A percentile compares a stretch with the other conserved stretches of the same genome.
phyloP scores from a whole-genome alignment of 2,888 invertebrate species.

The Papilio gigon region DNA sequence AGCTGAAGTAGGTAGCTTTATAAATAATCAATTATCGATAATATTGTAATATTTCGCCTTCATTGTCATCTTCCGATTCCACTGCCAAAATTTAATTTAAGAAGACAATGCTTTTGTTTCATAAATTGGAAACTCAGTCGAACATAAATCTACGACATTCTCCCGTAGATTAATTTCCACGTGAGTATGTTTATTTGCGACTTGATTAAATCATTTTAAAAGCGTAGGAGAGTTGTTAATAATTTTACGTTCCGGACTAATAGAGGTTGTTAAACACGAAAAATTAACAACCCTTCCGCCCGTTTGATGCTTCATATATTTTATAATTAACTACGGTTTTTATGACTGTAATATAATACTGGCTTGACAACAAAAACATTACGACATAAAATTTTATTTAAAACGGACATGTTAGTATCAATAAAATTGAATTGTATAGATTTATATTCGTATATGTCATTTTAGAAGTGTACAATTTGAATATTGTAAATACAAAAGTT shows the following conservation, averaged over 20 bases:
- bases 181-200: slow-evolving; percentile 1
- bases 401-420: too few species aligned
- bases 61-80: too few species aligned
- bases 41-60: too few species aligned
- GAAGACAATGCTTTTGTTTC: not conserved
- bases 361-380: not conserved
- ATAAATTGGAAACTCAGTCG: too few species aligned
- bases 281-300: slow-evolving; percentile 9
- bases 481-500: too few species aligned
- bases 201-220: slow-evolving; percentile 13
- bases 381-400: too few species aligned
- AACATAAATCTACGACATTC: not conserved
- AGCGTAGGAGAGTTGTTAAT: slow-evolving; percentile 12
- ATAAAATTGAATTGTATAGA: too few species aligned
- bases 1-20: too few species aligned
- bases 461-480: too few species aligned
- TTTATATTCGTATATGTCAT: too few species aligned
- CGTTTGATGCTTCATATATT: slow-evolving; percentile 1
- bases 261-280: slow-evolving; percentile 21
- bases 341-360: not conserved
- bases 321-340: not conserved
- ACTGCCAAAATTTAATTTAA: too few species aligned
- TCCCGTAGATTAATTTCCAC: not conserved
- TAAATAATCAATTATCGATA: too few species aligned
- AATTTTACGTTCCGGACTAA: slow-evolving; percentile 1